Evolutionary conservation across 2,113 vertebrate species (phyloP).

Genomic region (Tachysurus fulvidraco): DNA sequence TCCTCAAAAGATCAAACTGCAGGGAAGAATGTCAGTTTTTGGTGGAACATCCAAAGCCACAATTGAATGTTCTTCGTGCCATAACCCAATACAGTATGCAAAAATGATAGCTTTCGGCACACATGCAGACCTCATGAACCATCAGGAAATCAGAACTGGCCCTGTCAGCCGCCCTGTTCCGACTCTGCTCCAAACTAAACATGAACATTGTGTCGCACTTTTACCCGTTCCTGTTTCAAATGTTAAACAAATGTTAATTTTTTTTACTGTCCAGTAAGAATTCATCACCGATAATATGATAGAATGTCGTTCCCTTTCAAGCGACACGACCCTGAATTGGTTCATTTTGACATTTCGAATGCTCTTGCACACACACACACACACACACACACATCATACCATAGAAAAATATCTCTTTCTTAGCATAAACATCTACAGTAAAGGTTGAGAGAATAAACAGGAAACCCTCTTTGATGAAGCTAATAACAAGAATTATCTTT

Average conservation of each 20-base stretch:
- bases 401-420: constrained; percentile 28
- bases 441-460: neutral
- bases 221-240: neutral
- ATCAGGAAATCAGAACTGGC: constrained; percentile 23
- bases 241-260: neutral
- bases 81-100: neutral
- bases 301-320: neutral
- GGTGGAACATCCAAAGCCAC: constrained; percentile 14
- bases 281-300: neutral
- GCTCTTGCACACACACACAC: neutral
- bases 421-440: neutral
- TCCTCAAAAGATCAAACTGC: constrained; percentile 14
- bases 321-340: constrained; percentile 4
- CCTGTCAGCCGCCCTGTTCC: constrained; percentile 2
- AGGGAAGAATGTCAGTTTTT: neutral
- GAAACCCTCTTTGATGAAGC: neutral
- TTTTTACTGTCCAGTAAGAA: no score
- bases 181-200: neutral
- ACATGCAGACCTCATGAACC: neutral
- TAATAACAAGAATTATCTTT: neutral
- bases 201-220: neutral
- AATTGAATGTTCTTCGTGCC: constrained; percentile 22
- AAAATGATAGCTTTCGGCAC: constrained; percentile 3
- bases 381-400: neutral
- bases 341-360: constrained; percentile 15